Base-by-base conservation (phyloP, 2,888 invertebrate species). In the Ametastegia equiseti region DNA sequence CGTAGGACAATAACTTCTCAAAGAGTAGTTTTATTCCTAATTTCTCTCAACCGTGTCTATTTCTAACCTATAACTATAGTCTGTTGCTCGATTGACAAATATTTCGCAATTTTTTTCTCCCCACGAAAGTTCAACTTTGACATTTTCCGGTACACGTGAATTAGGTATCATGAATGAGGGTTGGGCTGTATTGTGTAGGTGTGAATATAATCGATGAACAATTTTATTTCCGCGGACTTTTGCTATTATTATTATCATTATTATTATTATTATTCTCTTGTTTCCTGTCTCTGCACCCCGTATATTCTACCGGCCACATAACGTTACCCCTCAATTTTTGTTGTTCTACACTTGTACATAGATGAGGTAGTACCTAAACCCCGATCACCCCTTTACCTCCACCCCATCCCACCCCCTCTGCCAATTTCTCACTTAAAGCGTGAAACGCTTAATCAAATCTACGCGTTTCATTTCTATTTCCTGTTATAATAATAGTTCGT, bases 371-470 rank as follows among this genome's bases (percentile, higher is more conserved):
- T 33, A 19, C 3, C 36, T 27, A 9, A n/a, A 19, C n/a, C 19
- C 33, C 39, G 39, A 65, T 65, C 65, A 65, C 36, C 65, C 65
- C n/a, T n/a, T n/a, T n/a, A n/a, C n/a, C n/a, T n/a, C n/a, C n/a
- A n/a, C n/a, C n/a, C n/a, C n/a, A n/a, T n/a, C n/a, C n/a, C n/a
- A n/a, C 54, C 15, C 0, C 1, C 33, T 39, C 19, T 7, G 36
- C 36, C 27, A 65, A 65, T 65, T 65, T 33, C 39, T 65, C 19
- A 65, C 33, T 65, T 39, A 65, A n/a, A 67, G 19, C 9, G 65
- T 67, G 39, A 67, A 67, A 39, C 39, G 65, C 65, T 67, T 39
- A 39, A 39, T 67, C 39, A 19, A 67, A 39, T 39, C 9, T 23
- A 19, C 19, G 30, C n/a, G 65, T 19, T 67, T 67, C 36, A 67